Percentiles rank a stretch among this genome's conserved stretches.
Conservation (phyloP, 2,888 invertebrate genomes). For the Hemicrepidius hirtus region DNA sequence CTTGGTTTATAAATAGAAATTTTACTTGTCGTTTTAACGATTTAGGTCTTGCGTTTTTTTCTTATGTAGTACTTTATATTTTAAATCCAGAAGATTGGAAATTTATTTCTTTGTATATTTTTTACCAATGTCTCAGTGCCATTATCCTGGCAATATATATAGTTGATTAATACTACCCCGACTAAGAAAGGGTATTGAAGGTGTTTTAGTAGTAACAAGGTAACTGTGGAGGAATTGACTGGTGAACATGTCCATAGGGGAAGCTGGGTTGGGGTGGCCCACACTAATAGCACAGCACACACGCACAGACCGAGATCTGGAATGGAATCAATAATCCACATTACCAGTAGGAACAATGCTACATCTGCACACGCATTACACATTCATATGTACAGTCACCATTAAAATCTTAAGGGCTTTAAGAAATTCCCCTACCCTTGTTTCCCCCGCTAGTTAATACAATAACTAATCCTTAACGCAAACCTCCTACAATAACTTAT, state of each 20-base stretch:
- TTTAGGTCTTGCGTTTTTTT: too few relatives aligned
- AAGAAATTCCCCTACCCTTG: constrained; percentile 11
- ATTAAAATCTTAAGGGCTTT: constrained; percentile 28
- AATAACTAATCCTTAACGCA: too few relatives aligned
- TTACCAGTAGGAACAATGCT: constrained; percentile 64
- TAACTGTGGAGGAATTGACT: constrained; percentile 54
- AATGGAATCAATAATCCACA: constrained; percentile 63
- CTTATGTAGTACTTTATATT: too few relatives aligned
- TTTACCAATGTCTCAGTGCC: too few relatives aligned
- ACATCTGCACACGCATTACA: constrained; percentile 68
- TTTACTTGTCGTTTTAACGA: too few relatives aligned
- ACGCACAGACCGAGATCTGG: constrained; percentile 59
- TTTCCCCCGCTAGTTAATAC: too few relatives aligned
- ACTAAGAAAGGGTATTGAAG: background rate
- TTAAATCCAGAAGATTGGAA: too few relatives aligned
- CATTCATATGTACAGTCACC: constrained; percentile 61
- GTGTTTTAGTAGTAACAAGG: background rate
- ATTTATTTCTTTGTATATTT: too few relatives aligned
- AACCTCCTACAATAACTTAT: too few relatives aligned
- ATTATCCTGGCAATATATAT: too few relatives aligned
- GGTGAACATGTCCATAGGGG: constrained; percentile 55
- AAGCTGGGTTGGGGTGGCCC: constrained; percentile 56
- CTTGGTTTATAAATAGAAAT: too few relatives aligned
- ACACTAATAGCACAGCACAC: constrained; percentile 60
- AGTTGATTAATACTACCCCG: too few relatives aligned